phyloP scores from a whole-genome alignment of 2,113 vertebrate species.

The Burhinus oedicnemus region DNA sequence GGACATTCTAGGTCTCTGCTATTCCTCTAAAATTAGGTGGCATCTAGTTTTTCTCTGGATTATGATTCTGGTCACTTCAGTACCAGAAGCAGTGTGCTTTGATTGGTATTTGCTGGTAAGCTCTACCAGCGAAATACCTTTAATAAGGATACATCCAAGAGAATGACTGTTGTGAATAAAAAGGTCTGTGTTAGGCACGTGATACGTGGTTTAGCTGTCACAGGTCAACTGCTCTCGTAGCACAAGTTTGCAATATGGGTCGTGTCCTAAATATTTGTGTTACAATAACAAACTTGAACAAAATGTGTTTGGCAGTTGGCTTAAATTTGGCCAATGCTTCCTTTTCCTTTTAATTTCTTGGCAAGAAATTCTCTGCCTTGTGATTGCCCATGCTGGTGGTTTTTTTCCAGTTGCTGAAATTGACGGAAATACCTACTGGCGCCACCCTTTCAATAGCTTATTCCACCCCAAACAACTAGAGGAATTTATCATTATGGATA shows the following conservation, averaged over 20 bases:
- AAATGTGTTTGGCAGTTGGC: fast-evolving
- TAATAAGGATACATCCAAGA: not conserved
- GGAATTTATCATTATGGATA: conserved; percentile 95
- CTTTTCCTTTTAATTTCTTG: not conserved
- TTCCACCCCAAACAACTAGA: conserved; percentile 90
- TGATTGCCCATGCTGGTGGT: not conserved
- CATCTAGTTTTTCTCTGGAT: not conserved
- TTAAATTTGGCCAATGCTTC: not conserved
- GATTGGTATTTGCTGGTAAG: not conserved
- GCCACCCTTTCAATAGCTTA: conserved; percentile 90
- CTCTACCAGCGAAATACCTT: not conserved
- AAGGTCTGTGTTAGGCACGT: fast-evolving
- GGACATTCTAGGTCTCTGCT: not conserved
- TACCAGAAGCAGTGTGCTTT: not conserved
- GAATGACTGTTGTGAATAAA: not conserved
- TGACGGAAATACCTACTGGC: conserved; percentile 92
- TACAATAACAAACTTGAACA: not conserved
- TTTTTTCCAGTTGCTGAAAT: conserved; percentile 88
- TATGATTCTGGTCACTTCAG: not conserved
- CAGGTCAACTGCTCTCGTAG: not conserved
- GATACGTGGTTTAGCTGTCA: not conserved
- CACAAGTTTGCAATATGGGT: fast-evolving
- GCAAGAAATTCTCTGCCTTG: not conserved
- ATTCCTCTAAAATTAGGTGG: not conserved
- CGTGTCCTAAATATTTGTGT: not conserved